Conservation (phyloP, 2,888 invertebrate genomes). For the Hirtodrosophila alboralis region DNA sequence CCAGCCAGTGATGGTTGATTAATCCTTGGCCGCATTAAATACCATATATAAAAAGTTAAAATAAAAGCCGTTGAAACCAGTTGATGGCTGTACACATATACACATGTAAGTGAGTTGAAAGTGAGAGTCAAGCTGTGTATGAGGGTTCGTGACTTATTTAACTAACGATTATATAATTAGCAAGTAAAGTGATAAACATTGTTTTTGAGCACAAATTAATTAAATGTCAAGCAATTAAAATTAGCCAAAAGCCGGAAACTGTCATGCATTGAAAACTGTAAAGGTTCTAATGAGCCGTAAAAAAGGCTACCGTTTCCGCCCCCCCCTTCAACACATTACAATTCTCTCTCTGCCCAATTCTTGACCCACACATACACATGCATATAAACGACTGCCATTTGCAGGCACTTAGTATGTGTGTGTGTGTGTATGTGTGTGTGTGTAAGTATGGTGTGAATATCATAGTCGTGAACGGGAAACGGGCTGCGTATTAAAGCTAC, state of each 20-base stretch:
- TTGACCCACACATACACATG: constrained; percentile 25
- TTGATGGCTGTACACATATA: background rate
- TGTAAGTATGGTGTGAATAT: constrained; percentile 48
- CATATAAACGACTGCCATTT: constrained; percentile 25
- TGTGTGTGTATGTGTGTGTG: constrained; percentile 3
- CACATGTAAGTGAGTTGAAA: background rate
- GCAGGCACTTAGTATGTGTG: constrained; percentile 29
- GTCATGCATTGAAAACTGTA: constrained; percentile 33
- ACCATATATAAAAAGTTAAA: constrained; percentile 2
- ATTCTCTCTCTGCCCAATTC: background rate
- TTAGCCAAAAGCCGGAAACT: constrained; percentile 29
- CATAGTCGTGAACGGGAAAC: constrained; percentile 33
- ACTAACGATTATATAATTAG: constrained; percentile 36
- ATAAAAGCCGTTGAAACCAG: background rate
- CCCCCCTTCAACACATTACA: background rate
- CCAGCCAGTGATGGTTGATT: background rate
- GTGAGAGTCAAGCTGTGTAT: background rate
- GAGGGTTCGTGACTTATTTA: constrained; percentile 25
- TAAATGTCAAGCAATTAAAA: constrained; percentile 52
- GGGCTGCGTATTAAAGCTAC: constrained; percentile 53
- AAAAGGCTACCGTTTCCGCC: constrained; percentile 33
- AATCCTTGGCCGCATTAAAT: constrained; percentile 8
- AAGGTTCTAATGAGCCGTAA: constrained; percentile 62
- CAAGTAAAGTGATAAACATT: constrained; percentile 38
- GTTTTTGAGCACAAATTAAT: constrained; percentile 34